Conservation (phyloP, 2,888 invertebrate genomes). For the Scaptomyza cyrtandrae region DNA sequence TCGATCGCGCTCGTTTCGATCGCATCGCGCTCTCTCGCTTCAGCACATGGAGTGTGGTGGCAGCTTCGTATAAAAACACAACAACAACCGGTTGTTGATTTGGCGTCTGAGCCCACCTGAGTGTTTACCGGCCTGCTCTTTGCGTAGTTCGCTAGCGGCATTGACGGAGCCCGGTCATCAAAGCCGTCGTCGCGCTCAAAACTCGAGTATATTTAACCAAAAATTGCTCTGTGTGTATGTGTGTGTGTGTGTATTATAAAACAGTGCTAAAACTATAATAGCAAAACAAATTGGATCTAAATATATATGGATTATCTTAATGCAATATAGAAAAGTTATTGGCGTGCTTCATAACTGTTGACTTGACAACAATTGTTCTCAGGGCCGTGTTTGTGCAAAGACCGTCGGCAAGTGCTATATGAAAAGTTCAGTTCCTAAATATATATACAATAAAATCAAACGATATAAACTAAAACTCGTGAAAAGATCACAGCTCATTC, state of each 20-base stretch:
- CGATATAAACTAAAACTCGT: conserved; percentile 2
- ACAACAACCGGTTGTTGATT: conserved; percentile 62
- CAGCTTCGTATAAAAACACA: conserved; percentile 10
- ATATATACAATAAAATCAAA: background rate
- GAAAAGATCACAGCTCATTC: background rate
- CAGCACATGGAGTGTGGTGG: conserved; percentile 10
- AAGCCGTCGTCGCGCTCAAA: conserved; percentile 65
- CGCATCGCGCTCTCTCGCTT: conserved; percentile 58
- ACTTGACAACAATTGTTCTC: conserved; percentile 27
- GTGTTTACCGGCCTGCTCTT: conserved; percentile 65
- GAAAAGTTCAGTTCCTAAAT: conserved; percentile 25
- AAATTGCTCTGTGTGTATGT: background rate
- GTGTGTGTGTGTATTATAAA: conserved; percentile 16
- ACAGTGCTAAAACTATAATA: conserved; percentile 39
- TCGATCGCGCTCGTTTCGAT: conserved; percentile 53
- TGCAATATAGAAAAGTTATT: conserved; percentile 2
- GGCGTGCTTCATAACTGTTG: background rate
- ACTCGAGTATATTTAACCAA: conserved; percentile 2
- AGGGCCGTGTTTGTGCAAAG: conserved; percentile 37
- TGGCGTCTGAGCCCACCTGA: conserved; percentile 65
- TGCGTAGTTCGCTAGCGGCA: conserved; percentile 77
- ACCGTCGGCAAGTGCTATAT: conserved; percentile 66
- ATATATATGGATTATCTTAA: conserved; percentile 13
- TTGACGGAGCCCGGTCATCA: conserved; percentile 75
- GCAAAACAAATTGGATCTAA: conserved; percentile 4